Evolutionary conservation across 1,140 invertebrate species (phyloP).

Genomic region (Whitmania pigra): DNA sequence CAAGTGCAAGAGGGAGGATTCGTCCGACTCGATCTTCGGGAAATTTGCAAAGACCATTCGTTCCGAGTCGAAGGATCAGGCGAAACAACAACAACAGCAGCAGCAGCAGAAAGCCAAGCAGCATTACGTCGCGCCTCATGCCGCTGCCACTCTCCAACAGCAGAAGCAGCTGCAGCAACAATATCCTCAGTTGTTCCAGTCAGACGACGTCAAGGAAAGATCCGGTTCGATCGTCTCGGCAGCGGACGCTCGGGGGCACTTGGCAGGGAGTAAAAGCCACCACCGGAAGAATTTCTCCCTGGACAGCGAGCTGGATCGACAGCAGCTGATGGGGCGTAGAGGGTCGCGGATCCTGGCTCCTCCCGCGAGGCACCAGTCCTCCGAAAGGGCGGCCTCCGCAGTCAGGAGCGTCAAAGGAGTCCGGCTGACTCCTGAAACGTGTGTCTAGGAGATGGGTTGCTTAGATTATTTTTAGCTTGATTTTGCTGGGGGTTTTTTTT

Average conservation of each 20-base stretch:
- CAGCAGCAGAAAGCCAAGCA: slow-evolving; percentile 9
- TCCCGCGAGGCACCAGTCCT: neutral
- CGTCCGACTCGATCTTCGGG: neutral
- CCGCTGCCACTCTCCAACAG: neutral
- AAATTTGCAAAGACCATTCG: slow-evolving; percentile 8
- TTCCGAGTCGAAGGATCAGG: neutral
- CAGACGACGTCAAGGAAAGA: slow-evolving; percentile 1
- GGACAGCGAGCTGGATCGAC: neutral
- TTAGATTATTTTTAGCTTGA: no score
- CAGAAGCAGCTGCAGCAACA: slow-evolving; percentile 6
- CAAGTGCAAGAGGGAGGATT: neutral
- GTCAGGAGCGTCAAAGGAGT: slow-evolving; percentile 7
- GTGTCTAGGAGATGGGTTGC: neutral
- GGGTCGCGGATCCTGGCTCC: neutral
- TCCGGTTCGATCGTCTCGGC: slow-evolving; percentile 1
- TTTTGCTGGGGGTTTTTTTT: no score
- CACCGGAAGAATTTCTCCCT: slow-evolving; percentile 4
- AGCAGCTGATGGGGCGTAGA: neutral
- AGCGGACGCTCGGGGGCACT: neutral
- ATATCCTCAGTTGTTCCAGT: neutral
- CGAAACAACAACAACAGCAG: slow-evolving; percentile 2
- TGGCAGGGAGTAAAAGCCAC: neutral
- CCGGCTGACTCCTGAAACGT: slow-evolving; percentile 2
- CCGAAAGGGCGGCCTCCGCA: neutral
- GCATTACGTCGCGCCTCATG: neutral